Evolutionary conservation across 2,113 vertebrate genomes (phyloP).

Genomic region (Gymnobelideus leadbeateri): DNA sequence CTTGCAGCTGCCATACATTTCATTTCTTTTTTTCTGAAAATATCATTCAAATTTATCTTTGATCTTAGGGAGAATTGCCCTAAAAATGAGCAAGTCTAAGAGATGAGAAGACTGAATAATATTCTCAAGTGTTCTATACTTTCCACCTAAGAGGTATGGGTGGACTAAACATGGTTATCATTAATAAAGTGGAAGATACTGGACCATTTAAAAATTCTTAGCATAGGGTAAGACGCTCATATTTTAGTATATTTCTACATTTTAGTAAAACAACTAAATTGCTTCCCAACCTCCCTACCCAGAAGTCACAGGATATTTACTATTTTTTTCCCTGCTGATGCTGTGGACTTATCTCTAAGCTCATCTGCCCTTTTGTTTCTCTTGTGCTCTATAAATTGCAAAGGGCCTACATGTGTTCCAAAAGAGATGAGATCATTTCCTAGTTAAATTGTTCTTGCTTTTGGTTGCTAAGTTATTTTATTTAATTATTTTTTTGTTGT

Average conservation of each 20-base stretch:
- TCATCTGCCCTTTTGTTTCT: slow-evolving; percentile 74
- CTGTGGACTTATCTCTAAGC: slow-evolving; percentile 63
- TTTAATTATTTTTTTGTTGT: background rate
- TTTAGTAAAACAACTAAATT: slow-evolving; percentile 68
- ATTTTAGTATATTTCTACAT: slow-evolving; percentile 50
- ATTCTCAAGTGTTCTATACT: background rate
- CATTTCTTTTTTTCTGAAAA: background rate
- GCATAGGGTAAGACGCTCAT: background rate
- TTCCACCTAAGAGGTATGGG: background rate
- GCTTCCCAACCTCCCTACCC: slow-evolving; percentile 56
- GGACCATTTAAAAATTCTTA: slow-evolving; percentile 43
- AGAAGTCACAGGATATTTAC: slow-evolving; percentile 69
- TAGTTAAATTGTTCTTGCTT: slow-evolving; percentile 75
- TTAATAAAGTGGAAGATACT: background rate
- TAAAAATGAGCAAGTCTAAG: background rate
- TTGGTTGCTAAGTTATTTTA: slow-evolving; percentile 67
- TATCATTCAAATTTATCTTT: background rate
- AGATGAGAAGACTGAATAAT: background rate
- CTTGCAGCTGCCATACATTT: slow-evolving; percentile 11
- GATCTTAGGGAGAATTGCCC: background rate
- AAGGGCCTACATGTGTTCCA: slow-evolving; percentile 58
- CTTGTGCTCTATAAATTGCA: slow-evolving; percentile 60
- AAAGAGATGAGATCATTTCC: slow-evolving; percentile 67
- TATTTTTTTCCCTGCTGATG: slow-evolving; percentile 80
- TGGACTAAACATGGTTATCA: slow-evolving; percentile 43